Base-by-base conservation (phyloP, 2,888 invertebrate species). In the Ophion ventricosus region DNA sequence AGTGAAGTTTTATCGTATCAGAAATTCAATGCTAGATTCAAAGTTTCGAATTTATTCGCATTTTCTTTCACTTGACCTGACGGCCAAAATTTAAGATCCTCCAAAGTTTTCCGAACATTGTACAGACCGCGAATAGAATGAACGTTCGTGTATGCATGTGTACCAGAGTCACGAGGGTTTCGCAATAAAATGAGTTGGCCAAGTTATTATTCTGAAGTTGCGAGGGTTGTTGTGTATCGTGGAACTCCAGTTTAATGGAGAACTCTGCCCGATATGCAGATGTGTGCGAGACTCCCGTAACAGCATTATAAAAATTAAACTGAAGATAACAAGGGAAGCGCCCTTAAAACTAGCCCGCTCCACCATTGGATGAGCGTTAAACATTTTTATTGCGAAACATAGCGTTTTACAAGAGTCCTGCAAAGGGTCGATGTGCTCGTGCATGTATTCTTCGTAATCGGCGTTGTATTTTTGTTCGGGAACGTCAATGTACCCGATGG, bases 161-260 rank as follows among this genome's bases (percentile, higher is more conserved):
- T 14, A 26, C n/a, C 10, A 56, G 63, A 69, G 40, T 79, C n/a
- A 11, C 3, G 43, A 26, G 56, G n/a, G 43, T 20, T 29, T 35
- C 17, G 66, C 29, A 59, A 43, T 75, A 56, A 76, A 76, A 76
- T 66, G 59, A 80, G 66, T 83, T 83, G 7, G n/a, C 59, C 17
- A 56, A 83, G 80, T 76, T 70, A 66, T 70, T 72, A 76, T 25
- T 74, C 61, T 23, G 11, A 2, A n/a, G 14, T 56, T n/a, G 49
- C 43, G 56, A 29, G 54, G 64, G 49, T 11, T 23, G 57, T 79
- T n/a, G 57, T 25, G 56, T 59, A 14, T 69, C 29, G n/a, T 8
- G 63, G 29, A 49, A 43, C n/a, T 73, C 43, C 23, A 69, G 54
- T 54, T 69, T 75, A 40, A 66, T 17, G 10, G 49, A 69, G 67